Percentiles rank a stretch among this genome's conserved stretches.
Evolutionary conservation across 2,113 vertebrate species (phyloP).

Genomic region (Numenius arquata): DNA sequence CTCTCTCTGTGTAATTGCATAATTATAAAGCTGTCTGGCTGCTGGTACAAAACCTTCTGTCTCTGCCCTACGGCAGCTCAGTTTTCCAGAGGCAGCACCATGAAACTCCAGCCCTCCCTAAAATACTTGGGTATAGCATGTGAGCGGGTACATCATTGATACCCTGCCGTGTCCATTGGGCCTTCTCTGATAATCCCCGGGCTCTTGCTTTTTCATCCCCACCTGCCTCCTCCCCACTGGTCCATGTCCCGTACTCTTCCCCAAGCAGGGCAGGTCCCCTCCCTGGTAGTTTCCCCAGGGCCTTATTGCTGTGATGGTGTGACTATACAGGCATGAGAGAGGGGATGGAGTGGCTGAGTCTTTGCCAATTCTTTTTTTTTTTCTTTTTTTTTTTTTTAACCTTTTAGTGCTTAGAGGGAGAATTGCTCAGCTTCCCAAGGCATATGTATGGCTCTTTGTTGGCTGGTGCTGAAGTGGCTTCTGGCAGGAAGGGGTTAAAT

Average conservation of each 20-base stretch:
- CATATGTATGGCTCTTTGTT: background rate
- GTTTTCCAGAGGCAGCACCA: background rate
- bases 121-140: background rate
- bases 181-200: background rate
- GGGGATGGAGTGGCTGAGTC: background rate
- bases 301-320: background rate
- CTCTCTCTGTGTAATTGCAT: conserved; percentile 26
- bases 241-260: accelerated
- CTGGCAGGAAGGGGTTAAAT: conserved; percentile 65
- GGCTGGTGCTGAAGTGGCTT: background rate
- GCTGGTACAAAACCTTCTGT: background rate
- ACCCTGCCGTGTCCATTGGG: accelerated
- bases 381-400: conserved; percentile 10
- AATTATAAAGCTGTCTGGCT: conserved; percentile 53
- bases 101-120: background rate
- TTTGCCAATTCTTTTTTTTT: background rate
- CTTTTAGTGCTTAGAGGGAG: background rate
- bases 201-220: background rate
- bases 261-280: background rate
- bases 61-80: background rate
- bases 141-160: accelerated
- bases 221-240: background rate
- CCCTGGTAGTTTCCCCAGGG: accelerated
- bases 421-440: conserved; percentile 2
- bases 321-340: background rate